A percentile compares a stretch with the other conserved stretches of the same genome.
Conservation (phyloP, 2,888 invertebrate genomes). For the Patella ulyssiponensis region DNA sequence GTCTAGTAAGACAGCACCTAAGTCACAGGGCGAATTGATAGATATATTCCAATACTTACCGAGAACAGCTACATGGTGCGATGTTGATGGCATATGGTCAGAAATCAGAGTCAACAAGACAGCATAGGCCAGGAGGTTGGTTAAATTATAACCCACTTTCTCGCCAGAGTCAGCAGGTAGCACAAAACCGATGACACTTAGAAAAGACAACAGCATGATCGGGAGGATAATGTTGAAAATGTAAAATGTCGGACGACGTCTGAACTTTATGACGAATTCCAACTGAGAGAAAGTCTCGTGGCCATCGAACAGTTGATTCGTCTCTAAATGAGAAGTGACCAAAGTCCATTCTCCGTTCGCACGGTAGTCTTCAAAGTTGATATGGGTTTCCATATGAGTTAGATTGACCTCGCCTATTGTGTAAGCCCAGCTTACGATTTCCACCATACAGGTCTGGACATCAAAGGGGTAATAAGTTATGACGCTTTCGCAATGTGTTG, state of each 20-base stretch:
- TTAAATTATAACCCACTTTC: conserved; percentile 38
- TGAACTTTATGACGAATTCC: conserved; percentile 32
- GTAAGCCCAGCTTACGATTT: conserved; percentile 35
- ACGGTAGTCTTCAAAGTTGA: conserved; percentile 29
- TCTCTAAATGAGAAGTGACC: conserved; percentile 13
- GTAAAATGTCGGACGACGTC: conserved; percentile 32
- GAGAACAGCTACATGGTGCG: conserved; percentile 35
- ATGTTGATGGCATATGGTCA: conserved; percentile 36
- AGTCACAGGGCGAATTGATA: too few relatives aligned
- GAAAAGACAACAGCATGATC: conserved; percentile 33
- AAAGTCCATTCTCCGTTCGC: conserved; percentile 37
- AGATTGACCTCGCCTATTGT: conserved; percentile 32
- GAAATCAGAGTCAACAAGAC: conserved; percentile 38
- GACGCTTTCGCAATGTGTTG: conserved; percentile 37
- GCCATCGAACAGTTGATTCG: not conserved
- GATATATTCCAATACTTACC: conserved; percentile 25
- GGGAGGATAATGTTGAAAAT: conserved; percentile 37
- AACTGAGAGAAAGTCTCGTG: conserved; percentile 22
- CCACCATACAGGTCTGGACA: conserved; percentile 33
- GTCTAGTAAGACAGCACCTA: too few relatives aligned
- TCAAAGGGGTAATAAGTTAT: conserved; percentile 43
- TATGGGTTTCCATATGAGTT: conserved; percentile 13
- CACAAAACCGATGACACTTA: conserved; percentile 36
- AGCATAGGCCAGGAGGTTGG: conserved; percentile 38
- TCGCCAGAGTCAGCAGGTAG: conserved; percentile 42